phyloP scores from a whole-genome alignment of 2,797 vertebrate species.

The Prionace glauca region DNA sequence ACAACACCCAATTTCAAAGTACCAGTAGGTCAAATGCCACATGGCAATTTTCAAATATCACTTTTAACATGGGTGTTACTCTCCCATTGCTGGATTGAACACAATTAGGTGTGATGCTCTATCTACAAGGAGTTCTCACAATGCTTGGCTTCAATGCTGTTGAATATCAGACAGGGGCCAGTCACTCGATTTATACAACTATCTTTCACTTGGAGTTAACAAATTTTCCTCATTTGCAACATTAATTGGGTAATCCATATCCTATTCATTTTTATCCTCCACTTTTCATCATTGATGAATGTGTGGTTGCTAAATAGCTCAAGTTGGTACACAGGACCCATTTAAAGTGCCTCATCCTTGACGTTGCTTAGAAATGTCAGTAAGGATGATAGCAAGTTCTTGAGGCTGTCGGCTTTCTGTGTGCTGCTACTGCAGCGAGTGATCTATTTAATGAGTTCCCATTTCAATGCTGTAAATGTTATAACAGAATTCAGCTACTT shows the following conservation, averaged over 20 bases:
- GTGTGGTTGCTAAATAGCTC: not conserved
- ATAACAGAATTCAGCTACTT: slow-evolving; percentile 5
- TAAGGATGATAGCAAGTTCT: not conserved
- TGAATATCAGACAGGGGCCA: not conserved
- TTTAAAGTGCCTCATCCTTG: not conserved
- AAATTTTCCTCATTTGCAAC: not conserved
- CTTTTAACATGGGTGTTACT: not conserved
- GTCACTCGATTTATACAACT: not conserved
- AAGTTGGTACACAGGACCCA: not conserved
- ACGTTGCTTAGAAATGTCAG: not conserved
- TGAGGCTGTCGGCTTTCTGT: not conserved
- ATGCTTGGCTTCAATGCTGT: not conserved
- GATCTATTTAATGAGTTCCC: not conserved
- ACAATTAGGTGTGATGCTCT: not conserved
- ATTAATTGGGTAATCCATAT: not conserved
- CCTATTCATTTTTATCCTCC: not conserved
- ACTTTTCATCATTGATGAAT: not conserved
- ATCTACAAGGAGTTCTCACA: not conserved
- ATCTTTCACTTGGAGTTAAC: not conserved
- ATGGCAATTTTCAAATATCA: not conserved
- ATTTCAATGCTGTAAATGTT: not conserved
- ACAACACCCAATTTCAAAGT: not conserved
- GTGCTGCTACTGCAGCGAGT: not conserved
- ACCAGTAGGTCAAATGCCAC: not conserved
- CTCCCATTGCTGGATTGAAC: not conserved